phyloP scores from a whole-genome alignment of 2,113 vertebrate species.

The Hystrix cristata region DNA sequence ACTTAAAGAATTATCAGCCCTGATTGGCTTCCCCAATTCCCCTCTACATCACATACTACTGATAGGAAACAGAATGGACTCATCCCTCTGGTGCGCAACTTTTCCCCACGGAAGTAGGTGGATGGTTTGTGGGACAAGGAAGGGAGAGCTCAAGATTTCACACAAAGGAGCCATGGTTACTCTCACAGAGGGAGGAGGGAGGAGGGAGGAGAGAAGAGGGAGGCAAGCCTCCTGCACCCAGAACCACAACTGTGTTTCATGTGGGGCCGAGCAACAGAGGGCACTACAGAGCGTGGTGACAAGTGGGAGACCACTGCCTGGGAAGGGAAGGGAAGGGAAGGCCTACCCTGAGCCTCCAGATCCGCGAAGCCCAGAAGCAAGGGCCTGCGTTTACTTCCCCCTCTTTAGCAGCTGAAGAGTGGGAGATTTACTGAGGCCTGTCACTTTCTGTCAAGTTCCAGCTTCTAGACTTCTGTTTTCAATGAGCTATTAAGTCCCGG shows the following conservation, averaged over 20 bases:
- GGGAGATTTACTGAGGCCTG: not conserved
- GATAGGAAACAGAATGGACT: slow-evolving; percentile 40
- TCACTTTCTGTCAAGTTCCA: not conserved
- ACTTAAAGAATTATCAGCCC: not conserved
- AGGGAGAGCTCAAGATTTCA: not conserved
- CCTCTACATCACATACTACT: not conserved
- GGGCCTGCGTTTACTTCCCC: not conserved
- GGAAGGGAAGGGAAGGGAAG: not conserved
- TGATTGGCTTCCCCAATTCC: not conserved
- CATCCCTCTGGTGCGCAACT: not conserved
- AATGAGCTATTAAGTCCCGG: slow-evolving; percentile 27
- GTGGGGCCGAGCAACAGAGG: slow-evolving; percentile 82
- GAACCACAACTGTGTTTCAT: not conserved
- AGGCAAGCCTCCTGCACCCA: not conserved
- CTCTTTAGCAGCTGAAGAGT: not conserved
- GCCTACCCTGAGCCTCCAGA: not conserved
- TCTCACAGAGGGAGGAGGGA: not conserved
- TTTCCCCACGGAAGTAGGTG: not conserved
- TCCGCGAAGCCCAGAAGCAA: not conserved
- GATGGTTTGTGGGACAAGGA: too few species aligned
- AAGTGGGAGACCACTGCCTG: not conserved
- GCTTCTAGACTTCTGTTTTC: slow-evolving; percentile 40
- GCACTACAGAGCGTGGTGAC: slow-evolving; percentile 58
- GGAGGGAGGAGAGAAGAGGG: not conserved
- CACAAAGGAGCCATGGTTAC: not conserved